Conservation (phyloP, 2,888 invertebrate species). For the Dromius quadrimaculatus region DNA sequence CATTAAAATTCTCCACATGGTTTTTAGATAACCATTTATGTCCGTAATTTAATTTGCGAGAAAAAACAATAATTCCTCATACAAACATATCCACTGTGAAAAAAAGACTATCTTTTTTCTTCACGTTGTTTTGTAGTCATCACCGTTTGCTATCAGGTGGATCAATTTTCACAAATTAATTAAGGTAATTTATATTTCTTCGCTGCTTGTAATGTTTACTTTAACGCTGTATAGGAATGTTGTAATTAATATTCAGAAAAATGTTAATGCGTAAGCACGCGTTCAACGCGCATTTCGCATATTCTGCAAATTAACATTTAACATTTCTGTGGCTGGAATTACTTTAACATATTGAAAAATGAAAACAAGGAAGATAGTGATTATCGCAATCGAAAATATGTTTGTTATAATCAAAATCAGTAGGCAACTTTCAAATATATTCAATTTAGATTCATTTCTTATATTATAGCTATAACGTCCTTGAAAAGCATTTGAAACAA, state of each 20-base stretch:
- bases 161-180: slow-evolving; percentile 21
- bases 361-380: too few species aligned
- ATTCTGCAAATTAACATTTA: not conserved
- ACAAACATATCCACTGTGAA: not conserved
- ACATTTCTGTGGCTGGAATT: not conserved
- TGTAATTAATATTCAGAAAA: slow-evolving; percentile 23
- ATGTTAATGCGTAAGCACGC: not conserved
- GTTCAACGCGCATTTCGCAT: not conserved
- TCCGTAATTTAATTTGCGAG: not conserved
- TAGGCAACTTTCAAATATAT: too few species aligned
- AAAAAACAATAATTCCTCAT: not conserved
- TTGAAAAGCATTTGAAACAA: too few species aligned
- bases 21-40: not conserved
- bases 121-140: not conserved
- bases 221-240: slow-evolving; percentile 3
- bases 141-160: not conserved
- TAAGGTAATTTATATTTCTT: slow-evolving; percentile 2
- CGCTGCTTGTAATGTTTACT: slow-evolving; percentile 4
- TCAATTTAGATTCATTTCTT: too few species aligned
- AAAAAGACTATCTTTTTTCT: too few species aligned
- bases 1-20: not conserved
- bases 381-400: too few species aligned
- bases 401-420: too few species aligned
- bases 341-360: not conserved
- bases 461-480: too few species aligned